These are phyloP conservation scores for Jacana jacana DNA, from an alignment of 2,113 vertebrate genomes.

Conservation along the genomic window DNA sequence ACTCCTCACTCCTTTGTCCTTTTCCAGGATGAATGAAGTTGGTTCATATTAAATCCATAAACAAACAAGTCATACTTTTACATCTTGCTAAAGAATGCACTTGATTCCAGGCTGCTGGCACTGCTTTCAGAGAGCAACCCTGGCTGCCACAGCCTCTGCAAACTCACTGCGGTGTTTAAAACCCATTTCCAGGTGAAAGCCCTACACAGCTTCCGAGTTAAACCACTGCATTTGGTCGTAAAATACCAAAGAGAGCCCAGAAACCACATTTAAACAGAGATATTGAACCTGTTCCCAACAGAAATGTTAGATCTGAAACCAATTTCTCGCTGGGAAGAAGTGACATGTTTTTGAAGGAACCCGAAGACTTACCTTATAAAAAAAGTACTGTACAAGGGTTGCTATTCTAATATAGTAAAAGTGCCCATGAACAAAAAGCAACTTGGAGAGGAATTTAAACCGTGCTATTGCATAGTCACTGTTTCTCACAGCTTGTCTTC, in stretches of 20 bases:
- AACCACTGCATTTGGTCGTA: not conserved
- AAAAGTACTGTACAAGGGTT: constrained; percentile 99
- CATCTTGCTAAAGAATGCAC: not conserved
- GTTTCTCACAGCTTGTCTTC: constrained; percentile 97
- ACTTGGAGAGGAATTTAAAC: constrained; percentile 95
- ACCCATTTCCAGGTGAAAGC: not conserved
- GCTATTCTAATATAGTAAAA: constrained; percentile 99
- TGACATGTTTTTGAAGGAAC: not conserved
- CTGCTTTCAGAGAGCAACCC: not conserved
- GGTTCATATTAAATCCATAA: not conserved
- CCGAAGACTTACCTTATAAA: constrained; percentile 91
- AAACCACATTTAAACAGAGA: not conserved
- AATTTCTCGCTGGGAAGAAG: not conserved
- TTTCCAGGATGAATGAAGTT: not conserved
- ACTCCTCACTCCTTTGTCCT: not conserved
- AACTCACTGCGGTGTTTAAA: not conserved
- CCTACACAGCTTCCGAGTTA: not conserved
- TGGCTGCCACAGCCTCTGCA: not conserved
- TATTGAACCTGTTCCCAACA: not conserved
- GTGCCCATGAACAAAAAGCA: constrained; percentile 98
- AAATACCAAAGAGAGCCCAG: not conserved
- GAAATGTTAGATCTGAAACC: not conserved
- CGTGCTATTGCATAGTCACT: constrained; percentile 99
- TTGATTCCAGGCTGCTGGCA: not conserved
- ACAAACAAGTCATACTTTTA: not conserved